Base-by-base conservation (phyloP, 2,797 vertebrate genomes). In the Hozukius guyotensis region DNA sequence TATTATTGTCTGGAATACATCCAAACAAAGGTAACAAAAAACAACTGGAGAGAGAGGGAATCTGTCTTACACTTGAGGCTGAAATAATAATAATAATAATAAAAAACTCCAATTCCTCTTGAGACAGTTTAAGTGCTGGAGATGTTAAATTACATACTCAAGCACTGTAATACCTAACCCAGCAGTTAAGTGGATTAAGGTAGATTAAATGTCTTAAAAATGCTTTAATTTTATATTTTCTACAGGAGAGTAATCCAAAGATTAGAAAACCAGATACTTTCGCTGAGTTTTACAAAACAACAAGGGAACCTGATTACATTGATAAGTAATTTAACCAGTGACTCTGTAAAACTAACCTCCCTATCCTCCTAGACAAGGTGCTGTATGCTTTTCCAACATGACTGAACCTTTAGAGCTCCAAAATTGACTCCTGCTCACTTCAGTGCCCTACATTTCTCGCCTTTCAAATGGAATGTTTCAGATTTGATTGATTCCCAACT, bases 401-500 rank as follows among this genome's bases (percentile, higher is more conserved):
- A 89, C 75, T 82, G 72, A 91, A 88, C 79, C 82, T 67, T 78
- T 55, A 71, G 69, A 81, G 65, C 60, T 86, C 78, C 75, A 78
- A 87, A 91, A 90, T 88, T 77, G 82, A 90, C 90, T 92, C 75
- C 59, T 75, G 88, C 89, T 88, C 87, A 88, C 88, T 92, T 93
- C 85, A 80, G 76, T 82, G 88, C 83, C 88, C 88, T 86, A 89
- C 90, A 92, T 94, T 93, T 92, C 86, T 80, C 66, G 25, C 86
- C 86, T 86, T 87, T 93, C 81, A 92, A 83, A 92, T 90, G 90
- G 85, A 94, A 92, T 84, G 82, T 91, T 94, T 93, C 29, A 78
- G 83, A 92, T 92, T 88, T 93, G 94, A 95, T 95, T 95, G 94
- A 95, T 95, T 95, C 87, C 88, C 82, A 78, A 91, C 92, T 90